Conservation (phyloP, 2,113 vertebrate species). For the Alces alces region DNA sequence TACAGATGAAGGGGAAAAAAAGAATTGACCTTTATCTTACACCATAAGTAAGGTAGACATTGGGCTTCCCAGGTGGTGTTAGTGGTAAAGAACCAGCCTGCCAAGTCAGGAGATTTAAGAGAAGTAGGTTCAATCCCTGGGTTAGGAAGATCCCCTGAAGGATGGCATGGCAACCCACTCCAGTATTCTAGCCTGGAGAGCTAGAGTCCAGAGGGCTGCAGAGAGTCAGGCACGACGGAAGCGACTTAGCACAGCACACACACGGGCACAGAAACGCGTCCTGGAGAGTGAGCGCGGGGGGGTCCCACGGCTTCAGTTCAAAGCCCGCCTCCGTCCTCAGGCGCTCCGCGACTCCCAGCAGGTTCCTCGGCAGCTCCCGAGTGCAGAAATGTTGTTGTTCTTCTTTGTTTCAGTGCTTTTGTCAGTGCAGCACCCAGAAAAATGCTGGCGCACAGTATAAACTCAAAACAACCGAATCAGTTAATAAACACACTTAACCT, state of each 20-base stretch:
- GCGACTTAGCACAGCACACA: background rate
- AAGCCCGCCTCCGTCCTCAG: background rate
- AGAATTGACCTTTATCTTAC: background rate
- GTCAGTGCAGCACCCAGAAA: background rate
- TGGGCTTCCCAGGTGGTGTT: background rate
- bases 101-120: background rate
- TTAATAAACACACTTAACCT: background rate
- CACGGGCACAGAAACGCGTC: background rate
- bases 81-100: background rate
- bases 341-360: background rate
- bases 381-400: accelerated
- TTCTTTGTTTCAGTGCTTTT: background rate
- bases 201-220: background rate
- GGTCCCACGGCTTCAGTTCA: too few relatives aligned
- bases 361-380: background rate
- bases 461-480: background rate
- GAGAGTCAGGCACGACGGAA: background rate
- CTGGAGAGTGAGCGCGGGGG: background rate
- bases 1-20: too few relatives aligned
- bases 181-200: background rate
- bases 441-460: background rate
- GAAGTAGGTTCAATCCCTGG: background rate
- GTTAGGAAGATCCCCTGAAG: background rate
- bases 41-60: background rate
- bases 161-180: background rate